phyloP scores from a whole-genome alignment of 1,140 invertebrate genomes.

The Mycetomoellerius zeteki region DNA sequence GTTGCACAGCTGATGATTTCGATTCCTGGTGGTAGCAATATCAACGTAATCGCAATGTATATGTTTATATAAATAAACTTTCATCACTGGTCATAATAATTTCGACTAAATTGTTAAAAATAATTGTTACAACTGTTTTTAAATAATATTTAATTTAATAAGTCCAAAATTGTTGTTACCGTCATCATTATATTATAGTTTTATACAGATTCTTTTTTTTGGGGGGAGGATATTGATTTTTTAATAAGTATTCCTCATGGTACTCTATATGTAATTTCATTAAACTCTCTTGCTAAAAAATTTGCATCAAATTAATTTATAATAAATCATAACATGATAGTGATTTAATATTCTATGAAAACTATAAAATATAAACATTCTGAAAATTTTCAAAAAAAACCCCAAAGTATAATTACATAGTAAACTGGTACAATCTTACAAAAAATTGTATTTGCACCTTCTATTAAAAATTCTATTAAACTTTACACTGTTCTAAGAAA shows the following conservation, averaged over 20 bases:
- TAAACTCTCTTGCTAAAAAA: neutral
- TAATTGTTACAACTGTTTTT: too few relatives aligned
- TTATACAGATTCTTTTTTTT: neutral
- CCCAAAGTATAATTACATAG: neutral
- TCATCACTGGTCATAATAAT: too few relatives aligned
- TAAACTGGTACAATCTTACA: neutral
- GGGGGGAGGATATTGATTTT: neutral
- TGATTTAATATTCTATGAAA: neutral
- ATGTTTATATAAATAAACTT: neutral
- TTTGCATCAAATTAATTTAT: neutral
- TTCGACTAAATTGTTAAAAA: too few relatives aligned
- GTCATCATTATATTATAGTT: neutral
- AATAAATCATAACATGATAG: neutral
- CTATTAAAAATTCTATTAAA: neutral
- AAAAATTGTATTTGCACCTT: neutral
- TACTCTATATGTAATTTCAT: neutral
- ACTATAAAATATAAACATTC: neutral
- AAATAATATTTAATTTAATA: neutral
- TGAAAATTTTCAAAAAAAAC: neutral
- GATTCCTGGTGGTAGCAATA: neutral
- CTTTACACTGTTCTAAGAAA: neutral
- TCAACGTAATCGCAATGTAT: neutral
- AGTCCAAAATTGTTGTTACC: neutral
- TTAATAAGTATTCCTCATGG: neutral
- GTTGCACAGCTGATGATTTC: slow-evolving; percentile 1